Conservation (phyloP, 2,113 vertebrate genomes). For the Chloropsis hardwickii region DNA sequence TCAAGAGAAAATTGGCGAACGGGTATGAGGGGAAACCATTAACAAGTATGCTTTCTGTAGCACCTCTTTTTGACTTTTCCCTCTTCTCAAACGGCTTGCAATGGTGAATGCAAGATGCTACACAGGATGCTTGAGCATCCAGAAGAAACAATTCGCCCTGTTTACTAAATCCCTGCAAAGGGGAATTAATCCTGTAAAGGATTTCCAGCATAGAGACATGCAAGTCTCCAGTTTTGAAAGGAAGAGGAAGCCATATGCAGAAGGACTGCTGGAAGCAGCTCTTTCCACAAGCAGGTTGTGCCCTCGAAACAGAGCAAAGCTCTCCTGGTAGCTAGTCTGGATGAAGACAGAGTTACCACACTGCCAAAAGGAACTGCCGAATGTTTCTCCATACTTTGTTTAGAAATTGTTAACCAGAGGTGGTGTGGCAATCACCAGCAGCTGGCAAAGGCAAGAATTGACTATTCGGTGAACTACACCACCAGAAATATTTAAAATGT, state of each 20-base stretch:
- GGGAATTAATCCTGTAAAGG: neutral
- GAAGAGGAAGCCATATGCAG: neutral
- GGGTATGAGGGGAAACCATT: neutral
- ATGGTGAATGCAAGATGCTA: neutral
- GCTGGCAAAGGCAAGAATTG: neutral
- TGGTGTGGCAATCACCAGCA: neutral
- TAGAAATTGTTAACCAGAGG: neutral
- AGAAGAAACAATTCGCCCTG: neutral
- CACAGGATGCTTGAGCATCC: neutral
- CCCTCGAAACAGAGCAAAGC: neutral
- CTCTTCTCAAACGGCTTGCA: neutral
- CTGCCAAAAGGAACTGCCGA: neutral
- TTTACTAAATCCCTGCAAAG: neutral
- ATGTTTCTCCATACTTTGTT: neutral
- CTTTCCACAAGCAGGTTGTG: neutral
- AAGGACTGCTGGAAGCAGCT: neutral
- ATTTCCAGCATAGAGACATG: neutral
- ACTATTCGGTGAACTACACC: neutral
- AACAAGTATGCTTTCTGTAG: neutral
- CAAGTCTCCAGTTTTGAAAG: neutral
- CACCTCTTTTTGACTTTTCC: neutral
- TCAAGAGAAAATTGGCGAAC: neutral
- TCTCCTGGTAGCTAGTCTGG: too few relatives aligned
- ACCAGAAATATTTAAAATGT: neutral
- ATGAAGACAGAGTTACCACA: neutral